Percentiles rank a stretch among this genome's conserved stretches.
These are phyloP conservation scores for Corythornis madagascariensis DNA, from an alignment of 2,113 vertebrate genomes.

Conservation along the genomic window DNA sequence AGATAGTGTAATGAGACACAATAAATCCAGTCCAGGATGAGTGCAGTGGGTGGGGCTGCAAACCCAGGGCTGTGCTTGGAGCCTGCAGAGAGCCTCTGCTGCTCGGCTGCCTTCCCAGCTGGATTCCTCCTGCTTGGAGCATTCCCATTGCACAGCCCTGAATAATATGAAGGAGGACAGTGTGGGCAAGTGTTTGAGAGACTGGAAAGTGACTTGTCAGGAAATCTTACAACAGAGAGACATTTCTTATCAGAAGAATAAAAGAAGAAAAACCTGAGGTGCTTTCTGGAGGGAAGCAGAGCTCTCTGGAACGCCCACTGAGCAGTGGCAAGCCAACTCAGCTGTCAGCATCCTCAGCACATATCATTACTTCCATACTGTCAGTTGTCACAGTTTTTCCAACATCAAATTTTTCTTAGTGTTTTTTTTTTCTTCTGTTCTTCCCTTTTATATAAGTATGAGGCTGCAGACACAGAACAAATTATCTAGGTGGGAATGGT, in stretches of 20 bases:
- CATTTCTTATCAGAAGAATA: not conserved
- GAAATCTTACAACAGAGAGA: not conserved
- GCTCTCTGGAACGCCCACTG: not conserved
- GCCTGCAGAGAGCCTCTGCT: not conserved
- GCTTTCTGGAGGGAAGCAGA: not conserved
- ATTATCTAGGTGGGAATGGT: not conserved
- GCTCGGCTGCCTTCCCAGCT: not conserved
- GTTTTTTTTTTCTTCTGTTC: not conserved
- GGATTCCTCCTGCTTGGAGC: not conserved
- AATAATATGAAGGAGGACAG: not conserved
- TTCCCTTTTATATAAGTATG: not conserved
- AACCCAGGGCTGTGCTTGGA: not conserved
- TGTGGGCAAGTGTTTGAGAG: not conserved
- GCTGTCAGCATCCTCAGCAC: not conserved
- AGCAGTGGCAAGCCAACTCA: not conserved
- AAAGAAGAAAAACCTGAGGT: not conserved
- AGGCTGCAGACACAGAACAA: not conserved
- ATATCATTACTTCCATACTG: not conserved
- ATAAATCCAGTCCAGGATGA: not conserved
- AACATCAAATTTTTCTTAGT: not conserved
- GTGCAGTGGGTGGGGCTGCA: not conserved
- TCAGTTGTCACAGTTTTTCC: not conserved
- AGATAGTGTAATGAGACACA: not conserved
- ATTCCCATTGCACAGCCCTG: not conserved
- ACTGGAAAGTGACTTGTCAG: not conserved